A percentile compares a stretch with the other conserved stretches of the same genome.
These are phyloP conservation scores for Cryptoblepharus egeriae DNA, from an alignment of 2,797 vertebrate genomes.

Conservation along the genomic window DNA sequence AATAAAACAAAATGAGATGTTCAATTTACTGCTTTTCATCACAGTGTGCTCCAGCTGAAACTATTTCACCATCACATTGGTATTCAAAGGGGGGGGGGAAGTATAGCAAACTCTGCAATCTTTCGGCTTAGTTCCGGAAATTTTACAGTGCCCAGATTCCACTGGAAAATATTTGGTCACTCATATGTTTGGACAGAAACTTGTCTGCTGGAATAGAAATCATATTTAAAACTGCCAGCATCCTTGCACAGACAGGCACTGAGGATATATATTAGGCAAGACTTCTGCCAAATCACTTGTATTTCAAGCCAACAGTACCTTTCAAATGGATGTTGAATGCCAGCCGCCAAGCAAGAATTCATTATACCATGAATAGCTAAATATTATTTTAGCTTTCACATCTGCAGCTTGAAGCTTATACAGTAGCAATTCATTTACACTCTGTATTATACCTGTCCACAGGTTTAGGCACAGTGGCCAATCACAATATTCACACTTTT, in stretches of 20 bases:
- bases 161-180: slow-evolving; percentile 83
- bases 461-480: slow-evolving; percentile 64
- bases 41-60: slow-evolving; percentile 73
- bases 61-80: slow-evolving; percentile 71
- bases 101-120: slow-evolving; percentile 73
- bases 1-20: slow-evolving; percentile 52
- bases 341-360: slow-evolving; percentile 75
- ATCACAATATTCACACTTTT: slow-evolving; percentile 72
- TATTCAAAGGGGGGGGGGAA: slow-evolving; percentile 73
- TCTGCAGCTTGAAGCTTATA: slow-evolving; percentile 68
- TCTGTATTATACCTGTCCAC: slow-evolving; percentile 61
- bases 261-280: slow-evolving; percentile 78
- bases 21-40: slow-evolving; percentile 44
- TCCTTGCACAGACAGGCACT: slow-evolving; percentile 78
- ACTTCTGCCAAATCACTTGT: slow-evolving; percentile 77
- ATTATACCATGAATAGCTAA: slow-evolving; percentile 70
- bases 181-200: slow-evolving; percentile 78
- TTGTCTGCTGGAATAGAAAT: slow-evolving; percentile 84
- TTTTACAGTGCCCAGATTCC: slow-evolving; percentile 83
- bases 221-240: slow-evolving; percentile 77
- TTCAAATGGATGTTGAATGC: slow-evolving; percentile 74
- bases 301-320: slow-evolving; percentile 75
- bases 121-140: slow-evolving; percentile 76
- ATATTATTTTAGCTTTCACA: slow-evolving; percentile 75
- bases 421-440: slow-evolving; percentile 71